Percentiles rank a stretch among this genome's conserved stretches.
Conservation (phyloP, 2,888 invertebrate genomes). For the Tenodera sinensis region DNA sequence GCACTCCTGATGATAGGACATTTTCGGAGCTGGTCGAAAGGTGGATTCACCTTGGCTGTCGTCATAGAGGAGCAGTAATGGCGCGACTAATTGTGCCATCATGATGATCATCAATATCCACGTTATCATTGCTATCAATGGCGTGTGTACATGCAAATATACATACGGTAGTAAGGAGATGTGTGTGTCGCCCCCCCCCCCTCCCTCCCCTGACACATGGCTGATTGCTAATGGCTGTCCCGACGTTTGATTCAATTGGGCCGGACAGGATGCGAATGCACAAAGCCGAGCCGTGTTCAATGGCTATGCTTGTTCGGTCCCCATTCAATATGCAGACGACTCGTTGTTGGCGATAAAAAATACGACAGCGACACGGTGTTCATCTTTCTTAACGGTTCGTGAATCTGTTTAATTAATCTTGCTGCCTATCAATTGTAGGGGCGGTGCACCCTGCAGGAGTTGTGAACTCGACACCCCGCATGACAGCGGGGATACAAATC, state of each 20-base stretch:
- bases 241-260: conserved; percentile 22
- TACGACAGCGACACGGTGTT: not conserved
- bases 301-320: not conserved
- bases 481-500: no score
- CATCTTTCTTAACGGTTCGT: not conserved
- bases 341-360: not conserved
- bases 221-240: conserved; percentile 21
- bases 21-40: not conserved
- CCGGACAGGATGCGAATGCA: not conserved
- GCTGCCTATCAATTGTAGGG: no score
- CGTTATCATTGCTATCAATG: conserved; percentile 18
- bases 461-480: no score
- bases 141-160: conserved; percentile 3
- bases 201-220: conserved; percentile 9
- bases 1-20: no score
- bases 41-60: not conserved
- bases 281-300: not conserved
- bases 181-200: not conserved
- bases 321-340: not conserved
- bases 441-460: no score
- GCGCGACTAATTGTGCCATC: conserved; percentile 18
- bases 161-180: not conserved
- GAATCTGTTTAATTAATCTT: no score
- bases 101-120: not conserved
- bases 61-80: conserved; percentile 20